Evolutionary conservation across 2,113 vertebrate species (phyloP).

Genomic region (Eidolon helvum): DNA sequence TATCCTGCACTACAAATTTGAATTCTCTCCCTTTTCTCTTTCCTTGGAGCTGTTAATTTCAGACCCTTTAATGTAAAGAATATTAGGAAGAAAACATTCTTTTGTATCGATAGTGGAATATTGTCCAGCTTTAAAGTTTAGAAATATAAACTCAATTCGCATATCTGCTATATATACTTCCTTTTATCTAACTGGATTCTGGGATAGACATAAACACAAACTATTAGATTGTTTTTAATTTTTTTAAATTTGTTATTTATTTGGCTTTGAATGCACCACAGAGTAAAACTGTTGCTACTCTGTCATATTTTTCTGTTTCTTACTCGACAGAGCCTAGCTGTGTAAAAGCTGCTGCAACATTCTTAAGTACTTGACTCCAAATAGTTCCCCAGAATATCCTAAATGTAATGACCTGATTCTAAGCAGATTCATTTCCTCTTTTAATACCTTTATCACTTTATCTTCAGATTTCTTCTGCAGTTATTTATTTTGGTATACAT

Average conservation of each 20-base stretch:
- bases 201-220: not conserved
- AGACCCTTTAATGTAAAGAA: not conserved
- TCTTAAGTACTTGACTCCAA: not conserved
- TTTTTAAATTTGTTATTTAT: not conserved
- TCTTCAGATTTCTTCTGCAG: not conserved
- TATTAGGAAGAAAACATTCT: constrained; percentile 44
- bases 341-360: not conserved
- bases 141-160: not conserved
- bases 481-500: not conserved
- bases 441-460: not conserved
- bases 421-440: not conserved
- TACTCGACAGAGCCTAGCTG: not conserved
- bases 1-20: not conserved
- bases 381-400: not conserved
- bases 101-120: not conserved
- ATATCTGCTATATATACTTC: not conserved
- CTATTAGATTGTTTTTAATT: not conserved
- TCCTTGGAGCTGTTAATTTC: not conserved
- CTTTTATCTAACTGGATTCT: not conserved
- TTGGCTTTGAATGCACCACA: not conserved
- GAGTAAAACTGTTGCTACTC: not conserved
- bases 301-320: not conserved
- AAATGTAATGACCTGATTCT: not conserved
- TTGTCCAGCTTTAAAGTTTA: not conserved
- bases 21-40: constrained; percentile 25